Conservation (phyloP, 2,888 invertebrate species). For the Papilio elwesi region DNA sequence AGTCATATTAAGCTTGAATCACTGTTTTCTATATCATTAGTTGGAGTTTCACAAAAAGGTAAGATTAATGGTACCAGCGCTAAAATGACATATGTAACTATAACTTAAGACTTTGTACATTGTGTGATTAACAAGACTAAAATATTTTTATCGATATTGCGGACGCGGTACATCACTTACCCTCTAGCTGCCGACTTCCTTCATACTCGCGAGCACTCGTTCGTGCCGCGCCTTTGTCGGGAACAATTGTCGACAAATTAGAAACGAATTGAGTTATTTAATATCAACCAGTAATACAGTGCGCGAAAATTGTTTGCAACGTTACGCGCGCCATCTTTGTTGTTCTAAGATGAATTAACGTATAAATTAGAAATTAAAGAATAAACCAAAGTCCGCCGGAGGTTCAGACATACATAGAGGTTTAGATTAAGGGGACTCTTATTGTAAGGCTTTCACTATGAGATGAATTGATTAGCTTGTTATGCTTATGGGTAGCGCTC, state of each 20-base stretch:
- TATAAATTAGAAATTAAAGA: not conserved
- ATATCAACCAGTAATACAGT: slow-evolving; percentile 76
- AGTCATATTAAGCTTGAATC: too few relatives aligned
- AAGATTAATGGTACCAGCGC: too few relatives aligned
- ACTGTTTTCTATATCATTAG: too few relatives aligned
- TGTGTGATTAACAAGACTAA: not conserved
- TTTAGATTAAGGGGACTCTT: too few relatives aligned
- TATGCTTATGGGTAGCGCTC: too few relatives aligned
- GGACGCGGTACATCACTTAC: slow-evolving; percentile 56
- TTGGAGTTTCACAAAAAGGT: too few relatives aligned
- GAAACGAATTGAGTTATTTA: slow-evolving; percentile 84
- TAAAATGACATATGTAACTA: not conserved
- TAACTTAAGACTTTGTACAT: too few relatives aligned
- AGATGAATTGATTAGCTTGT: too few relatives aligned
- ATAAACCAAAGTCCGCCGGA: not conserved
- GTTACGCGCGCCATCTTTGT: slow-evolving; percentile 49
- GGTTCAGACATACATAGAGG: not conserved
- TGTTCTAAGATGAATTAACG: slow-evolving; percentile 19
- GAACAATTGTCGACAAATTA: slow-evolving; percentile 85
- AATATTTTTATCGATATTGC: slow-evolving; percentile 50
- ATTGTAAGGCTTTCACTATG: too few relatives aligned
- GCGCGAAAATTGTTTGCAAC: slow-evolving; percentile 71
- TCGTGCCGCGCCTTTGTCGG: slow-evolving; percentile 82
- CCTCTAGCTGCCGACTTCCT: slow-evolving; percentile 80
- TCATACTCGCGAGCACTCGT: slow-evolving; percentile 83